A percentile compares a stretch with the other conserved stretches of the same genome.
These are phyloP conservation scores for Molossus molossus DNA, from an alignment of 2,797 vertebrate species.

Conservation along the genomic window DNA sequence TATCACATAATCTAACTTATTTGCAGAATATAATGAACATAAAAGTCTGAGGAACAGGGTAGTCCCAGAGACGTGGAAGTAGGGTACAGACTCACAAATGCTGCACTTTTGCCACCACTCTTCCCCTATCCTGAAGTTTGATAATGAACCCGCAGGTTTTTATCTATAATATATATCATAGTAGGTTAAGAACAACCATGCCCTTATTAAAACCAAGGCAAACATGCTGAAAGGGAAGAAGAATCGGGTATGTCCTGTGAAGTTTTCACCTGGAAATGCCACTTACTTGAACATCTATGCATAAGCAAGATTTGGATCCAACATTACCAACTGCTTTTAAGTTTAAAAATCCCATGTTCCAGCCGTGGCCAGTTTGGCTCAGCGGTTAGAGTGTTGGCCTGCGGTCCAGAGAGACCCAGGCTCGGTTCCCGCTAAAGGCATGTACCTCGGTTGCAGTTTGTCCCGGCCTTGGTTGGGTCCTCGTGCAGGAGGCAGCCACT, in stretches of 20 bases:
- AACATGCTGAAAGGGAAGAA: neutral
- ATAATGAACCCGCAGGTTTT: neutral
- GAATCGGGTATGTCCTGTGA: neutral
- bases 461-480: no score
- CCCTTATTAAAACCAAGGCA: neutral
- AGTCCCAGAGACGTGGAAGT: no score
- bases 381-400: no score
- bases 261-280: slow-evolving; percentile 45
- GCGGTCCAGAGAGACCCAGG: no score
- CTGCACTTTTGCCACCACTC: neutral
- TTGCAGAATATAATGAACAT: no score
- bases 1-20: no score
- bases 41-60: no score
- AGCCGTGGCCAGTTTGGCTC: no score
- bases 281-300: neutral
- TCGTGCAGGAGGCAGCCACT: no score
- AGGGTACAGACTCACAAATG: no score
- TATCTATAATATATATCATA: neutral
- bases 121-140: neutral
- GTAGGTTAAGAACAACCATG: neutral
- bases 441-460: no score
- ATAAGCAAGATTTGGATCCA: neutral
- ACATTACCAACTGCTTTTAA: neutral
- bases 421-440: no score
- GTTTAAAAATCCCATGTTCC: neutral